Percentiles rank a stretch among this genome's conserved stretches.
Evolutionary conservation across 2,888 invertebrate genomes (phyloP).

Genomic region (Caenorhabditis afra): DNA sequence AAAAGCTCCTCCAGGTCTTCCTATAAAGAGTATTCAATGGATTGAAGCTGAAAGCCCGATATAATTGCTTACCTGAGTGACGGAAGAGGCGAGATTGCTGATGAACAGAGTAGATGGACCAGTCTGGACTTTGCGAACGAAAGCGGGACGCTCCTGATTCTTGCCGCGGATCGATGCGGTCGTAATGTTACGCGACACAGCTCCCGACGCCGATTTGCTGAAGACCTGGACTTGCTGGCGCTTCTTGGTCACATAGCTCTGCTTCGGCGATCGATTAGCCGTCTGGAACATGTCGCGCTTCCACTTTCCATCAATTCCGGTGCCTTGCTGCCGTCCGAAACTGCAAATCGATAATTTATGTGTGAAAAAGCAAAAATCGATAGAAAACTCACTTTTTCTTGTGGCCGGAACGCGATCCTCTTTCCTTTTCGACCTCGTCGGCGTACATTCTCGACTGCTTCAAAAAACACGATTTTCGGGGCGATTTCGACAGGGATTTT

Average conservation of each 20-base stretch:
- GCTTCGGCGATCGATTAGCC: slow-evolving; percentile 29
- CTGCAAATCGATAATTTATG: slow-evolving; percentile 15
- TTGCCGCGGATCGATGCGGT: slow-evolving; percentile 39
- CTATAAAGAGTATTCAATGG: slow-evolving; percentile 11
- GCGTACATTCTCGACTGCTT: slow-evolving; percentile 45
- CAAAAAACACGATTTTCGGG: background rate
- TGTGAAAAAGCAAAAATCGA: background rate
- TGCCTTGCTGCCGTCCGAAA: slow-evolving; percentile 15
- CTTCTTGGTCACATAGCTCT: slow-evolving; percentile 22
- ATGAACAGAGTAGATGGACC: slow-evolving; percentile 56
- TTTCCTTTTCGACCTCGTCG: slow-evolving; percentile 54
- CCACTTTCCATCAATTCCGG: slow-evolving; percentile 62
- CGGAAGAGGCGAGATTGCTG: slow-evolving; percentile 52
- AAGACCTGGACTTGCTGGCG: slow-evolving; percentile 5
- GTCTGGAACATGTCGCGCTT: slow-evolving; percentile 53
- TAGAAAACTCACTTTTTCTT: slow-evolving; percentile 28
- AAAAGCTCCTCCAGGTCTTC: slow-evolving; percentile 60
- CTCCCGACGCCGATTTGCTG: slow-evolving; percentile 16
- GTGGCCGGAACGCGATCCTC: slow-evolving; percentile 7
- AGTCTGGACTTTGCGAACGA: slow-evolving; percentile 18
- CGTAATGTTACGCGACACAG: slow-evolving; percentile 25
- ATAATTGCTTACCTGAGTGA: slow-evolving; percentile 33
- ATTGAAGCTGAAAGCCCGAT: background rate
- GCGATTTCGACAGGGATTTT: background rate
- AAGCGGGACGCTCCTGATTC: slow-evolving; percentile 6